These are phyloP conservation scores for Drosophila nebulosa DNA, from an alignment of 1,140 invertebrate species.

Conservation along the genomic window DNA sequence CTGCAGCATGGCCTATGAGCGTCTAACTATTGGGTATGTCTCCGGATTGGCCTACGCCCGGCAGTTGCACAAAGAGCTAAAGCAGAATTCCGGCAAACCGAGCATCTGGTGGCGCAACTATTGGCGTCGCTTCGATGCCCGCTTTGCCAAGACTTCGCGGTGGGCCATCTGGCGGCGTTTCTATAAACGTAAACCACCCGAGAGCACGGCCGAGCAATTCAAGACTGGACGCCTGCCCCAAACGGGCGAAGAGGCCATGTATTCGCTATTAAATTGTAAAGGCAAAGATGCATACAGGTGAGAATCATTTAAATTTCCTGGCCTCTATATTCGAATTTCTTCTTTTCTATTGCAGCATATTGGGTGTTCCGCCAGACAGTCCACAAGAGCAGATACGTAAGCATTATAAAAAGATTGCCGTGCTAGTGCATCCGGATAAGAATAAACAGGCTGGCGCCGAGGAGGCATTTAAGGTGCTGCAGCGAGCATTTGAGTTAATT, in stretches of 20 bases:
- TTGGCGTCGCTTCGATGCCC: slow-evolving; percentile 71
- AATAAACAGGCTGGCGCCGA: slow-evolving; percentile 96
- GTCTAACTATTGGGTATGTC: slow-evolving; percentile 55
- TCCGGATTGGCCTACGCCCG: slow-evolving; percentile 47
- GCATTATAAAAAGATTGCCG: slow-evolving; percentile 95
- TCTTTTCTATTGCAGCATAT: slow-evolving; percentile 85
- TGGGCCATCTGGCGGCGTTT: slow-evolving; percentile 78
- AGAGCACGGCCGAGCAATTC: slow-evolving; percentile 51
- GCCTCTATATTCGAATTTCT: background rate
- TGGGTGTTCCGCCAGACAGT: slow-evolving; percentile 92
- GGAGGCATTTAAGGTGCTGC: slow-evolving; percentile 97
- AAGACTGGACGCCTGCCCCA: slow-evolving; percentile 86
- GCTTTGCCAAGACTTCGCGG: slow-evolving; percentile 72
- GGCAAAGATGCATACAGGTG: slow-evolving; percentile 96
- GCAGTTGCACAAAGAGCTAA: slow-evolving; percentile 70
- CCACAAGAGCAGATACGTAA: slow-evolving; percentile 96
- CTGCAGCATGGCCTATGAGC: slow-evolving; percentile 87
- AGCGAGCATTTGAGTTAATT: slow-evolving; percentile 96
- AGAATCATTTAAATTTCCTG: background rate
- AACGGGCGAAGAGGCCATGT: slow-evolving; percentile 97
- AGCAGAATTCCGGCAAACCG: slow-evolving; percentile 77
- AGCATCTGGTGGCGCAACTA: slow-evolving; percentile 72
- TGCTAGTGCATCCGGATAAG: slow-evolving; percentile 97
- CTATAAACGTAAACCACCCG: slow-evolving; percentile 67
- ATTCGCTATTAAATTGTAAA: slow-evolving; percentile 93